Evolutionary conservation across 1,140 invertebrate genomes (phyloP), one percentile per base, ranked within the genome.

Genomic region (Ectropis grisescens): DNA sequence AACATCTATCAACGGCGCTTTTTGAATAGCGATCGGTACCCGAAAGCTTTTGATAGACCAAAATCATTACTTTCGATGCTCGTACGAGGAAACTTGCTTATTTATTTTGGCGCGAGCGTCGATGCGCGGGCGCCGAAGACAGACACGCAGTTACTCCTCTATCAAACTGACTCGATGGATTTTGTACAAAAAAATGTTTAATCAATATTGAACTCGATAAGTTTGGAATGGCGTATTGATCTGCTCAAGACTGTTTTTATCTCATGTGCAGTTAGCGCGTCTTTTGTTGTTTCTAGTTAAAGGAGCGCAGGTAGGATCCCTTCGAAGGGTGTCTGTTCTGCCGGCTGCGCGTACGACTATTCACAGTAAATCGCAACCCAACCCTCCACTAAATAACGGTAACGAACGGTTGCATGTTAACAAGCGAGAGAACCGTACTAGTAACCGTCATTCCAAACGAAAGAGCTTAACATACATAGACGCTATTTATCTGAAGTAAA

Each of bases 51-150:
- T 19, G 16, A 19, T 19, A 19, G 8, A 19, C 16, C 8, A 19
- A 8, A 19, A 19, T 19, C 16, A 29, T 42, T 38, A 25, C 36
- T 28, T 35, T 35, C 35, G 23, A 37, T 27, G 19, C 30, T 23
- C 22, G 35, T 19, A 19, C 13, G 14, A 28, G 13, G 2, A 29
- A 19, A 12, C 8, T 26, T 52, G 61, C 52, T 62, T 78, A 71
- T 78, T 78, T 78, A 65, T 72, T 58, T 78, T 74, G 69, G 69
- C 69, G 33, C 41, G 44, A 31, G 51, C 46, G 40, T 38, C 49
- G 56, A 78, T 78, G 59, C 58, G 62, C 58, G 44, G 29, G 43
- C 50, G 55, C 39, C 57, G 72, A 70, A 72, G 67, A 74, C 60
- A 58, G 65, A 76, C 41, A 57, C 39, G 40, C 46, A 32, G 58